Conservation (phyloP, 2,888 invertebrate species). For the Nymphalis urticae region DNA sequence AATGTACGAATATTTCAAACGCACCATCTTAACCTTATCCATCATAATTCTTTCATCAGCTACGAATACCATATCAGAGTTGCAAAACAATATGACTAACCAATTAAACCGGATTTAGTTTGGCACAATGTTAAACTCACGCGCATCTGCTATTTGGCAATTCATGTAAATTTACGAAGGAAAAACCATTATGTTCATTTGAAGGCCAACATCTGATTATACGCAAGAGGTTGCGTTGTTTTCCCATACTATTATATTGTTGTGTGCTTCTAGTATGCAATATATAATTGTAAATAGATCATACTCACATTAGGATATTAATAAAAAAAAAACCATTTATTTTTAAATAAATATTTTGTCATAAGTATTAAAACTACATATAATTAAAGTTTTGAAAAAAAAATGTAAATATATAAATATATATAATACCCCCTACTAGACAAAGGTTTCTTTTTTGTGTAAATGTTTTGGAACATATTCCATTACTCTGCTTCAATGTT, state of each 20-base stretch:
- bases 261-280: conserved; percentile 16
- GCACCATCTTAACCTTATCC: neutral
- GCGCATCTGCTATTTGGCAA: conserved; percentile 31
- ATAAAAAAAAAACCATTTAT: neutral
- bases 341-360: too few relatives aligned
- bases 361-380: too few relatives aligned
- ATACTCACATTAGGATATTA: neutral
- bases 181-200: conserved; percentile 28
- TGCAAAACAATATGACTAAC: conserved; percentile 14
- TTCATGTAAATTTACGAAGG: conserved; percentile 30
- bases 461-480: too few relatives aligned
- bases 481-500: too few relatives aligned
- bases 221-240: conserved; percentile 29
- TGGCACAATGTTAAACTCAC: conserved; percentile 22
- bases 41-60: conserved; percentile 4
- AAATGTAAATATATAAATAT: too few relatives aligned
- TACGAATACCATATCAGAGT: conserved; percentile 2
- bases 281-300: neutral
- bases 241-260: conserved; percentile 34
- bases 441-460: too few relatives aligned
- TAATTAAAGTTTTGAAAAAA: too few relatives aligned
- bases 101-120: conserved; percentile 30
- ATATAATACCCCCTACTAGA: too few relatives aligned
- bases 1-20: too few relatives aligned
- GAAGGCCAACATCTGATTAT: conserved; percentile 23